phyloP scores from a whole-genome alignment of 2,888 invertebrate genomes.

The Ectropis crepuscularia region DNA sequence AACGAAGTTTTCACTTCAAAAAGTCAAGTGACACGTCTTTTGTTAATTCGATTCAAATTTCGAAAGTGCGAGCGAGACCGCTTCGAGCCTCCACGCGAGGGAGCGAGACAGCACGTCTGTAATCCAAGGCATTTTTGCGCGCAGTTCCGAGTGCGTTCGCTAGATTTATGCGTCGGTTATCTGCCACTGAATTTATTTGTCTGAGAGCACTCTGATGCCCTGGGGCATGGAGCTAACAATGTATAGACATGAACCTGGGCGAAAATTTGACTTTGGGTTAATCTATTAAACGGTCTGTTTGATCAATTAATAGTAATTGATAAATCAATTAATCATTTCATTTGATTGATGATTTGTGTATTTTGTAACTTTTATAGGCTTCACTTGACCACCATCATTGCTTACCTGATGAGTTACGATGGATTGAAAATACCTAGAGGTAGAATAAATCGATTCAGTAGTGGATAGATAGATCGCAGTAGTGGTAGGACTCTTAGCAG shows the following conservation, averaged over 20 bases:
- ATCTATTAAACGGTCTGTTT: too few species aligned
- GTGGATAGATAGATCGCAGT: too few species aligned
- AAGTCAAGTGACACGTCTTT: conserved; percentile 22
- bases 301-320: too few species aligned
- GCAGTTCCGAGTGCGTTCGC: conserved; percentile 54
- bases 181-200: conserved; percentile 80
- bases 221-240: conserved; percentile 43
- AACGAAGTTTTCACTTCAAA: neutral
- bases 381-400: too few species aligned
- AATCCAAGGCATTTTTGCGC: conserved; percentile 55
- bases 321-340: too few species aligned
- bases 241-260: conserved; percentile 46
- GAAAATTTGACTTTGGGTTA: too few species aligned
- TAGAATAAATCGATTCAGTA: too few species aligned
- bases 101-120: conserved; percentile 36
- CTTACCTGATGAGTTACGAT: too few species aligned
- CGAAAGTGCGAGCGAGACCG: conserved; percentile 24
- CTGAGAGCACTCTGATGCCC: conserved; percentile 71
- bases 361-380: too few species aligned
- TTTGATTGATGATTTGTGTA: too few species aligned
- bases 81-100: conserved; percentile 20
- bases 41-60: conserved; percentile 13
- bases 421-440: too few species aligned
- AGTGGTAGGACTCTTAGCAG: too few species aligned
- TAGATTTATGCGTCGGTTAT: conserved; percentile 82